These are phyloP conservation scores for Eurytoma californica DNA, from an alignment of 2,888 invertebrate genomes.

Conservation along the genomic window DNA sequence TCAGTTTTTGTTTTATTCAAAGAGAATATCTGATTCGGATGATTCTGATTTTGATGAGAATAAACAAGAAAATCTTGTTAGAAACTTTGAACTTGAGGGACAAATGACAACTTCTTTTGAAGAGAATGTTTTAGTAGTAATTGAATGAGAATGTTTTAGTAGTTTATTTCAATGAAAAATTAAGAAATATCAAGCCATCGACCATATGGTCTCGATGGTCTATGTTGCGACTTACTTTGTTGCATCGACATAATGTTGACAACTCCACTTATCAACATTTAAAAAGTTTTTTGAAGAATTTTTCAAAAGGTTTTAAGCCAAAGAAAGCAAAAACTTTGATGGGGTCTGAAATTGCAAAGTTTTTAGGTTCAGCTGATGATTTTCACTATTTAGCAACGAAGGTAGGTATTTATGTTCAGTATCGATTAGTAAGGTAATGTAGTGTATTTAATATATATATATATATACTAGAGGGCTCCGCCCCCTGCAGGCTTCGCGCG, in stretches of 20 bases:
- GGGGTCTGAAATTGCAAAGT: not conserved
- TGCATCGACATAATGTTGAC: constrained; percentile 2
- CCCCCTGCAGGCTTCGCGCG: no score
- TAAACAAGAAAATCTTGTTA: no score
- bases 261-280: not conserved
- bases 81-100: no score
- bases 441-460: constrained; percentile 3
- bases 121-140: no score
- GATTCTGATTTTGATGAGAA: no score
- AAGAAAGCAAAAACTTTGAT: constrained; percentile 9
- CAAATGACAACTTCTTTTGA: no score
- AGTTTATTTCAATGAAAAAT: constrained; percentile 14
- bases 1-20: no score
- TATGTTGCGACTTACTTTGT: constrained; percentile 9
- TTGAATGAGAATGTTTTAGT: constrained; percentile 5
- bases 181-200: constrained; percentile 11
- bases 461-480: no score
- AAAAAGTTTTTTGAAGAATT: constrained; percentile 16
- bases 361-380: not conserved
- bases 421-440: not conserved
- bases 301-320: constrained; percentile 4
- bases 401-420: not conserved
- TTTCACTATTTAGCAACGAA: constrained; percentile 1
- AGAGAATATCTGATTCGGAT: no score
- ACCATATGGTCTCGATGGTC: constrained; percentile 16